Conservation (phyloP, 2,113 vertebrate species). For the Xiphorhynchus elegans region DNA sequence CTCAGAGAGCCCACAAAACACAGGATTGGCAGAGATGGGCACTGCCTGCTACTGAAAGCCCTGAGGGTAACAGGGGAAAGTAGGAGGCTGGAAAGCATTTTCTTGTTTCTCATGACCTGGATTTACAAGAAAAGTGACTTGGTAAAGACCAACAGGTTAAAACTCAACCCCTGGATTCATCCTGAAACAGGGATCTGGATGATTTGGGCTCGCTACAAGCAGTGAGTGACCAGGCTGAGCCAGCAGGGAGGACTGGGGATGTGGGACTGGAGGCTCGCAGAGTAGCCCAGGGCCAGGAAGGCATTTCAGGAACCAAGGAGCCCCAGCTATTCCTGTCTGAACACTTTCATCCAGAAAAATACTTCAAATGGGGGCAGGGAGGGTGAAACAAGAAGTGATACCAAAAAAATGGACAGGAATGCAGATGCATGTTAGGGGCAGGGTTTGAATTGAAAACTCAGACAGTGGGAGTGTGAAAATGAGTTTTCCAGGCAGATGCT, state of each 20-base stretch:
- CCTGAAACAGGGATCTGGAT: not conserved
- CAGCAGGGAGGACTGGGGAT: not conserved
- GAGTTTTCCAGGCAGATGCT: constrained; percentile 35
- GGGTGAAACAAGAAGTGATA: not conserved
- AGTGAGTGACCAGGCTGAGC: not conserved
- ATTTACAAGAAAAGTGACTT: not conserved
- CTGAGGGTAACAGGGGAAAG: not conserved
- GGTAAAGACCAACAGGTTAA: not conserved
- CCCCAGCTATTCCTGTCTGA: not conserved
- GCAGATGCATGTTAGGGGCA: constrained; percentile 25
- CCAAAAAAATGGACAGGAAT: constrained; percentile 8
- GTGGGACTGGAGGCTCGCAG: not conserved
- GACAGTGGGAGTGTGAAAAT: constrained; percentile 32
- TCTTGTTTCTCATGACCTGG: not conserved
- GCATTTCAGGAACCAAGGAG: not conserved
- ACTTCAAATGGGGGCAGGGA: not conserved
- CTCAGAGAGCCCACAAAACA: not conserved
- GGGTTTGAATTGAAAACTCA: constrained; percentile 11
- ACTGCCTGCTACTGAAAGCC: not conserved
- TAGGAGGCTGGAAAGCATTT: not conserved
- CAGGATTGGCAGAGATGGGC: not conserved
- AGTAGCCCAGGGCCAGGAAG: not conserved
- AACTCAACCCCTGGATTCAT: not conserved
- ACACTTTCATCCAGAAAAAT: not conserved
- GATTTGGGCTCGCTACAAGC: not conserved